A percentile compares a stretch with the other conserved stretches of the same genome.
These are phyloP conservation scores for Dorcus parallelipipedus DNA, from an alignment of 2,888 invertebrate genomes.

Conservation along the genomic window DNA sequence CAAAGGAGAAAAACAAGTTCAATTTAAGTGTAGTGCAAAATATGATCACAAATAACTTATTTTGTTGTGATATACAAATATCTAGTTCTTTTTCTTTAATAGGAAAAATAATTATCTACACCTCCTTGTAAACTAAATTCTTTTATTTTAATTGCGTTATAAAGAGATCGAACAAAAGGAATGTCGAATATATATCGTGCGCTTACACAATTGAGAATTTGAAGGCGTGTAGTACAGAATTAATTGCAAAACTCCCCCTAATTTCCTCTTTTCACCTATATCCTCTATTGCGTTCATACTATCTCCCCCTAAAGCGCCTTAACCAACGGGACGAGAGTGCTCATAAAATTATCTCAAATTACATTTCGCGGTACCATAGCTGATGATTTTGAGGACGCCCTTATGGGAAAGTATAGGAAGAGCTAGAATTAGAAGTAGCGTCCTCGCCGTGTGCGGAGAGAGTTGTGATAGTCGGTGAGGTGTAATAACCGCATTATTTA, in stretches of 20 bases:
- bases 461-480: conserved; percentile 41
- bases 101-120: no score
- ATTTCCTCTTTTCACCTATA: conserved; percentile 33
- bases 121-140: no score
- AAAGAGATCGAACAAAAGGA: no score
- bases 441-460: conserved; percentile 5
- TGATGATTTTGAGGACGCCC: conserved; percentile 3
- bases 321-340: conserved; percentile 44
- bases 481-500: conserved; percentile 50
- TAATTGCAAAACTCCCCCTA: conserved; percentile 15
- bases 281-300: conserved; percentile 34
- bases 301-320: conserved; percentile 44
- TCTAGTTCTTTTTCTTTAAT: no score
- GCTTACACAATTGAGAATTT: no score
- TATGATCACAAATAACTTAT: no score
- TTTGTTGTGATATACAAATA: no score
- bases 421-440: conserved; percentile 5
- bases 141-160: no score
- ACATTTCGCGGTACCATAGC: conserved; percentile 28
- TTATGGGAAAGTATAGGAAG: neutral
- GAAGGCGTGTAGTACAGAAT: no score
- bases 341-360: conserved; percentile 47
- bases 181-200: no score
- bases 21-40: no score
- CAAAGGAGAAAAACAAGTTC: no score